Percentiles rank a stretch among this genome's conserved stretches.
Evolutionary conservation across 2,113 vertebrate genomes (phyloP).

Genomic region (Phrynosoma platyrhinos): DNA sequence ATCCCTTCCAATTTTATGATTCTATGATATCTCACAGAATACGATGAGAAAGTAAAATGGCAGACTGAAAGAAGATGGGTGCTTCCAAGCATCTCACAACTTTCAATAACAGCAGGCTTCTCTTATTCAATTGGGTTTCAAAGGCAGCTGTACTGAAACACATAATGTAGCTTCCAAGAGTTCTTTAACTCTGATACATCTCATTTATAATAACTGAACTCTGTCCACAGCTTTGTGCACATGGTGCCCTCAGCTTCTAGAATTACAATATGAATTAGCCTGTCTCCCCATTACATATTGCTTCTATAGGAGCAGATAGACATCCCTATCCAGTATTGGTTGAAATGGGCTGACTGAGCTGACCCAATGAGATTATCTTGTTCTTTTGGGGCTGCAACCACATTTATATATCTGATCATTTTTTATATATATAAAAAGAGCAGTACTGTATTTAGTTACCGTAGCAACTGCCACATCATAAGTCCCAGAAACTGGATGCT

Average conservation of each 20-base stretch:
- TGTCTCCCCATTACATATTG: neutral
- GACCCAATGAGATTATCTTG: neutral
- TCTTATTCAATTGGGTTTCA: neutral
- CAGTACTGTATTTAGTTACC: slow-evolving; percentile 70
- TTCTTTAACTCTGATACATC: neutral
- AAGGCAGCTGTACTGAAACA: neutral
- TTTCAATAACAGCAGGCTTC: neutral
- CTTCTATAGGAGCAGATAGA: neutral
- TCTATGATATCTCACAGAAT: neutral
- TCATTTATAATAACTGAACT: neutral
- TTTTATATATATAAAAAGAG: slow-evolving; percentile 65
- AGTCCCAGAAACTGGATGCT: slow-evolving; percentile 45
- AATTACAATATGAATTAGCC: neutral
- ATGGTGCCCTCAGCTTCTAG: neutral
- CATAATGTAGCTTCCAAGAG: neutral
- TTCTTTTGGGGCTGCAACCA: neutral
- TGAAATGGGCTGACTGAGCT: neutral
- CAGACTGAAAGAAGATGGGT: neutral
- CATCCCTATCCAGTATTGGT: neutral
- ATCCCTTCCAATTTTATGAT: too few species aligned
- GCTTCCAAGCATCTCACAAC: neutral
- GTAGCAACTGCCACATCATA: slow-evolving; percentile 75
- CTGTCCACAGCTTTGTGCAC: neutral
- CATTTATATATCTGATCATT: slow-evolving; percentile 73
- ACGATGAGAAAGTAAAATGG: neutral